phyloP scores from a whole-genome alignment of 2,113 vertebrate species.

The Campylomormyrus numenius region DNA sequence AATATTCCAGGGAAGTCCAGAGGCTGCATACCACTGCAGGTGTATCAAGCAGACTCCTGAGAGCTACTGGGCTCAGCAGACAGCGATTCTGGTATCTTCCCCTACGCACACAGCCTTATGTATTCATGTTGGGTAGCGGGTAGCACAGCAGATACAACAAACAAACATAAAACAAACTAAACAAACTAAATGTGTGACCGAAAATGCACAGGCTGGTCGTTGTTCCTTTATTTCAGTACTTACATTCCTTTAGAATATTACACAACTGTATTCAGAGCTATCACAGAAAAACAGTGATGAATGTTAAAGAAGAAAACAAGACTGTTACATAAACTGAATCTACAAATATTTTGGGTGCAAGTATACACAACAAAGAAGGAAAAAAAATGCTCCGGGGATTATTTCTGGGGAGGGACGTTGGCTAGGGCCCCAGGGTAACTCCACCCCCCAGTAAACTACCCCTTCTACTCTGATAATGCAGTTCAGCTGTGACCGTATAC shows the following conservation, averaged over 20 bases:
- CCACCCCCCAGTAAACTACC: background rate
- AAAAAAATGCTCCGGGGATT: background rate
- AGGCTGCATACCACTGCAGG: background rate
- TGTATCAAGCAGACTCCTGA: background rate
- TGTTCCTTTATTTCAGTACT: background rate
- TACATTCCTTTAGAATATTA: background rate
- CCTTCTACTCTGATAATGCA: background rate
- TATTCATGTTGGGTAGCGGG: no score
- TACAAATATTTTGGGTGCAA: background rate
- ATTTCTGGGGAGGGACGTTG: background rate
- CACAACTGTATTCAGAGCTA: background rate
- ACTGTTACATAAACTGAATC: background rate
- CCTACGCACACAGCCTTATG: background rate
- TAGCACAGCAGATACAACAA: background rate
- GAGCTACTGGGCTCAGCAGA: background rate
- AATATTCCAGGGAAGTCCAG: conserved; percentile 24
- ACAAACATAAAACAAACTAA: background rate
- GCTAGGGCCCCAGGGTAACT: background rate
- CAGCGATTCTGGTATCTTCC: background rate
- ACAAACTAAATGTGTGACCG: background rate
- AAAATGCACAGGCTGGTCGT: background rate
- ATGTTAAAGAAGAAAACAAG: background rate
- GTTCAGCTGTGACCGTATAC: background rate
- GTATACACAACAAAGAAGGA: background rate
- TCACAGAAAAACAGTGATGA: background rate